A percentile compares a stretch with the other conserved stretches of the same genome.
Conservation (phyloP, 2,888 invertebrate species). For the Callinectes sapidus region DNA sequence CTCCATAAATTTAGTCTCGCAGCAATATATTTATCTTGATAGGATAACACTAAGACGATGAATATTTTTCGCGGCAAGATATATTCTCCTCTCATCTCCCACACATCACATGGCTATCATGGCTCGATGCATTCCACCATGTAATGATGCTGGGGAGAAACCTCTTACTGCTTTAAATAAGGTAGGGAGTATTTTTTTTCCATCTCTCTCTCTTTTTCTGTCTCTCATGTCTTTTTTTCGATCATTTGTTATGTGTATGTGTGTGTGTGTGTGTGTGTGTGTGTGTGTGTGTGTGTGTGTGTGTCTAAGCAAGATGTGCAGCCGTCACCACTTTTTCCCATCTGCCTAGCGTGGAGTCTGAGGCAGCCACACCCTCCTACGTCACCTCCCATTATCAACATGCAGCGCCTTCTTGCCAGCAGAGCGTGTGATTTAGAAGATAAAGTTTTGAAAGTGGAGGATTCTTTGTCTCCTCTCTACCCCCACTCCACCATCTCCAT, state of each 20-base stretch:
- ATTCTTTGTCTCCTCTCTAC: no score
- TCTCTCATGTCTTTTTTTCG: no score
- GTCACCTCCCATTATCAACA: neutral
- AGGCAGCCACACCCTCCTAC: no score
- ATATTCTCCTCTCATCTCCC: neutral
- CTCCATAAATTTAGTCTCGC: slow-evolving; percentile 10
- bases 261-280: neutral
- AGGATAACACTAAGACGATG: slow-evolving; percentile 20
- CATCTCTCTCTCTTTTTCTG: no score
- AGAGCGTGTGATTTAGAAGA: neutral
- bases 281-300: neutral
- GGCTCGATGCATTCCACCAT: neutral
- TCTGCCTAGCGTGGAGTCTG: neutral
- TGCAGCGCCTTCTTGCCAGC: neutral
- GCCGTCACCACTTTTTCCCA: neutral
- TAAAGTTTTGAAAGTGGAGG: neutral
- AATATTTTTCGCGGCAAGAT: neutral
- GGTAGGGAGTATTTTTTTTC: neutral
- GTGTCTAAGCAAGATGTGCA: neutral
- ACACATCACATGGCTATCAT: neutral
- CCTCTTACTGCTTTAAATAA: neutral
- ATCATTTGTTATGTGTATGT: no score
- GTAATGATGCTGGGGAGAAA: neutral
- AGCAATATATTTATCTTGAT: slow-evolving; percentile 16
- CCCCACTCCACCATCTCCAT: no score